Conservation (phyloP, 37 sponge, comb jelly and placozoan genomes). For the Amphimedon queenslandica region DNA sequence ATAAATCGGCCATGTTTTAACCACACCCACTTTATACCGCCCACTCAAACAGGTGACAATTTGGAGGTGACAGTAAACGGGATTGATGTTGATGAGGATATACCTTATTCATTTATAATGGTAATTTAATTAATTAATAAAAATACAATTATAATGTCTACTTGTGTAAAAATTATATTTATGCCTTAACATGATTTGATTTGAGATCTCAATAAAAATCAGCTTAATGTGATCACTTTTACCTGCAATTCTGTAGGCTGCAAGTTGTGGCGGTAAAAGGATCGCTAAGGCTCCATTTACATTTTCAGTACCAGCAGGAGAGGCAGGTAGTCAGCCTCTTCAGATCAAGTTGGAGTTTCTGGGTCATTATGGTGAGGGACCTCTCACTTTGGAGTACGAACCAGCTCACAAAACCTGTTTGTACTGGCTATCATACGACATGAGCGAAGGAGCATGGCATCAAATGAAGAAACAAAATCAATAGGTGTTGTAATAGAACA, state of each 20-base stretch:
- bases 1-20: background rate
- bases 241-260: background rate
- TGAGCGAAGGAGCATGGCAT: background rate
- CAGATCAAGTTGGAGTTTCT: slow-evolving; percentile 48
- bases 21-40: no score
- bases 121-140: slow-evolving; percentile 8
- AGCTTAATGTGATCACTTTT: background rate
- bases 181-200: no score
- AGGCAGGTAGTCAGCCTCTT: background rate
- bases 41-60: no score
- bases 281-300: slow-evolving; percentile 8
- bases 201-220: background rate
- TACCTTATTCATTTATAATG: slow-evolving; percentile 76
- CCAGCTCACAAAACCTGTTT: slow-evolving; percentile 1
- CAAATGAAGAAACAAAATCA: background rate
- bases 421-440: slow-evolving; percentile 10
- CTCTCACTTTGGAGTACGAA: slow-evolving; percentile 15
- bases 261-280: background rate
- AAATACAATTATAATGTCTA: no score
- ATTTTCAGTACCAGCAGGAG: slow-evolving; percentile 26
- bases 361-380: slow-evolving; percentile 75
- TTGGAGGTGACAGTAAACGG: slow-evolving; percentile 50
- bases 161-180: no score
- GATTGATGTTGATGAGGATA: slow-evolving; percentile 56
- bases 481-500: no score